Conservation (phyloP, 1,140 invertebrate species). For the Theocolax elegans region DNA sequence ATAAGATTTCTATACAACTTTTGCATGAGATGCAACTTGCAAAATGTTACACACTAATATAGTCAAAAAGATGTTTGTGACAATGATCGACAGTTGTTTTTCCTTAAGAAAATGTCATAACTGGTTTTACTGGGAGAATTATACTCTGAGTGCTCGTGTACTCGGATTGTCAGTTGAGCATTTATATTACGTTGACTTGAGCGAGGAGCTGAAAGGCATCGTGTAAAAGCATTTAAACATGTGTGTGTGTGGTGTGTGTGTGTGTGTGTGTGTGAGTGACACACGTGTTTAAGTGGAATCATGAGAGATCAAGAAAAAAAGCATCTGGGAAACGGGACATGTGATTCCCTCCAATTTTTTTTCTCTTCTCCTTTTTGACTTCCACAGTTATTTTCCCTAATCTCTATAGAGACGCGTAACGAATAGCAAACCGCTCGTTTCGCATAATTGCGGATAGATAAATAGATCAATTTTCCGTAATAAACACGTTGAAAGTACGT, state of each 20-base stretch:
- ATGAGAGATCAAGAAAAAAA: neutral
- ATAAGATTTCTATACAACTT: no score
- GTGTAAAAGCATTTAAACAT: neutral
- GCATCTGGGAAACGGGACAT: no score
- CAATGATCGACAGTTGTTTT: no score
- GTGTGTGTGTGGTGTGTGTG: neutral
- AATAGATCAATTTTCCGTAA: no score
- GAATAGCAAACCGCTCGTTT: neutral
- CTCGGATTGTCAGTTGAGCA: neutral
- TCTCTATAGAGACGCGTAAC: neutral
- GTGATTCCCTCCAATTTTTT: neutral
- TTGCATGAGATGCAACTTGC: no score
- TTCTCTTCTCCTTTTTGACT: neutral
- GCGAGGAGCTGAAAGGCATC: neutral
- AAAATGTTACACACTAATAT: no score
- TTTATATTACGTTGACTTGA: neutral
- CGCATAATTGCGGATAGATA: neutral
- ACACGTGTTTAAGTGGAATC: neutral
- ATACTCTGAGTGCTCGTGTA: conserved; percentile 21
- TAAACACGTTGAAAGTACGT: no score
- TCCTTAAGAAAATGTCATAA: no score
- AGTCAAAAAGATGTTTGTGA: no score
- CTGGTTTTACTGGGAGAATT: no score
- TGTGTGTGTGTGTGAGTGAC: neutral
- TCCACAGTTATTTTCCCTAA: neutral